Percentiles rank a stretch among this genome's conserved stretches.
Conservation (phyloP, 2,113 vertebrate species). For the Serilophus lunatus region DNA sequence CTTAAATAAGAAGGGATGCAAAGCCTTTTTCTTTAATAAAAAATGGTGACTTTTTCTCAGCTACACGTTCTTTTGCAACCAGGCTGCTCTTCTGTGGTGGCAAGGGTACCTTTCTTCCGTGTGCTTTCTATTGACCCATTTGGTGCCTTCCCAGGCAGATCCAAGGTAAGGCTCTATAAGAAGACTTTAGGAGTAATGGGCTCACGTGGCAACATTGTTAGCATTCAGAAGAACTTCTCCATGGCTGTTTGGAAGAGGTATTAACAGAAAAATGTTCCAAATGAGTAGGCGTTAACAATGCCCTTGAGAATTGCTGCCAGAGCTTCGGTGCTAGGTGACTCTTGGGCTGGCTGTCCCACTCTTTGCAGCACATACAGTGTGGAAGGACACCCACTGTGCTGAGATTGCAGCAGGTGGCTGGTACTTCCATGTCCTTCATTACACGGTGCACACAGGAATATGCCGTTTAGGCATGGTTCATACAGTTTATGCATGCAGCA, state of each 20-base stretch:
- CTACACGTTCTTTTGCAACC: background rate
- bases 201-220: background rate
- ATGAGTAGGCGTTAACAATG: background rate
- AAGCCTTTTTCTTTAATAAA: background rate
- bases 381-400: background rate
- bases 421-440: background rate
- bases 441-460: background rate
- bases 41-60: background rate
- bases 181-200: background rate
- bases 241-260: background rate
- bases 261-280: background rate
- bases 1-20: background rate
- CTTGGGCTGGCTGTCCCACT: background rate
- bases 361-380: background rate
- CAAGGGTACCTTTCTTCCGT: background rate
- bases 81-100: background rate
- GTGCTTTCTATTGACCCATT: background rate
- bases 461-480: background rate
- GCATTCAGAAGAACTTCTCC: background rate
- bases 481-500: background rate
- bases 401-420: background rate
- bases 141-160: background rate
- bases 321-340: background rate
- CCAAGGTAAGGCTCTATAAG: background rate
- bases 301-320: background rate